Base-by-base conservation (phyloP, 2,113 vertebrate species). In the Pygoscelis adeliae region DNA sequence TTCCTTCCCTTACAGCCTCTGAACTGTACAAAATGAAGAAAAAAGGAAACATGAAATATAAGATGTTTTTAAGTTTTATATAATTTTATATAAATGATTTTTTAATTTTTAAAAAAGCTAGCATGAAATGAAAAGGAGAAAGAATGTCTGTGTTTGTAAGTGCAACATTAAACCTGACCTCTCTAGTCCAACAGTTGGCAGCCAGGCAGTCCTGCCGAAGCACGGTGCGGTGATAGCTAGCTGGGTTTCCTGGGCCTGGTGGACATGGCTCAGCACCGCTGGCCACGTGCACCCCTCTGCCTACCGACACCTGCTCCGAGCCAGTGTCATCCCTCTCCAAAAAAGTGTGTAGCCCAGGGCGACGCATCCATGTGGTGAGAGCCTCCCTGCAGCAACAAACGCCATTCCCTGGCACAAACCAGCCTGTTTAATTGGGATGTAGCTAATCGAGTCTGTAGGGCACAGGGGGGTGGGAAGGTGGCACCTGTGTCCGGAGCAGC, bases 201-300 rank as follows among this genome's bases (percentile, higher is more conserved):
- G 26, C 30, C 11, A 5, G 42, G 56, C 49, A 55, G 49, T 8
- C 11, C 46, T 3, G 36, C 14, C 15, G 22, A 17, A 46, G 46
- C 2, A 25, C 1, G 6, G 16, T 20, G 61, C 1, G 2, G 29
- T 2, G 5, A 4, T 8, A 23, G 30, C 36, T 1, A 4, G 30
- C n/a, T 32, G 62, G 32, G 36, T 16, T 32, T 50, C 21, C 1
- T 4, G 26, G 58, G 16, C 44, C 30, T 2, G 4, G 19, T 10
- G 44, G 62, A 58, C 10, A 4, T 19, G 52, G 12, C 72, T 15
- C 27, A 6, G 50, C 16, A 17, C 23, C 4, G 0, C 19, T 4
- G 42, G 25, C 40, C 58, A 14, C 9, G 2, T 29, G 11, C 42
- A 55, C 15, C 17, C 44, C n/a, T 30, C 42, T 49, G 40, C 29